Base-by-base conservation (phyloP, 2,797 vertebrate species). In the Halcyon chelicuti region DNA sequence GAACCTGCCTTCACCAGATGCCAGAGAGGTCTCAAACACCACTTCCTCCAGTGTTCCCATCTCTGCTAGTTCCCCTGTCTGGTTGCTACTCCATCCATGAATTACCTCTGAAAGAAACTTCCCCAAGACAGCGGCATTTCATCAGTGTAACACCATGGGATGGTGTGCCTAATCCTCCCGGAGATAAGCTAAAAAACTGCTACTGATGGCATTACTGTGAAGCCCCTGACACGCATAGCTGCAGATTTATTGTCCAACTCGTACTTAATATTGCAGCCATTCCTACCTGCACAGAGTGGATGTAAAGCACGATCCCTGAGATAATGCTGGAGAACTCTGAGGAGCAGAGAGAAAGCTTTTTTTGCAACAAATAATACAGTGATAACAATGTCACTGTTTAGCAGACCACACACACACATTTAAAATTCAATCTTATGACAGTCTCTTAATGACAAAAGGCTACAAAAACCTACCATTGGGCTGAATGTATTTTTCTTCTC, bases 361-460 rank as follows among this genome's bases (percentile, higher is more conserved):
- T 19, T 37, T 62, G 49, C 33, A 93, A 47, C 19, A 37, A 86
- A 33, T 77, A 94, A 87, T 35, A 46, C 49, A 76, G 16, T 22
- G 54, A 80, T 51, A 80, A 85, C 21, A 58, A 61, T 75, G 66
- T 72, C 54, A 62, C 46, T 73, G 51, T 63, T 77, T 49, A 78
- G 35, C 54, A 72, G 72, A 78, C 70, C 51, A 78, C 39, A n/a
- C 25, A 63, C 10, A 14, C 14, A 40, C 5, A 26, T 80, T 91
- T 74, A 61, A 95, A 95, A 91, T 46, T 57, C 44, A 74, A 58
- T 75, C 57, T 77, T 78, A 19, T 18, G 12, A 80, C 46, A 90
- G 40, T 54, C 35, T 26, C 60, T 75, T 77, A 58, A 84, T 55
- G 76, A 88, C 68, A 82, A 90, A 94, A 90, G 15, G 57, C 84